A percentile compares a stretch with the other conserved stretches of the same genome.
Evolutionary conservation across 2,888 invertebrate species (phyloP).

Genomic region (Zaprionus obscuricornis): DNA sequence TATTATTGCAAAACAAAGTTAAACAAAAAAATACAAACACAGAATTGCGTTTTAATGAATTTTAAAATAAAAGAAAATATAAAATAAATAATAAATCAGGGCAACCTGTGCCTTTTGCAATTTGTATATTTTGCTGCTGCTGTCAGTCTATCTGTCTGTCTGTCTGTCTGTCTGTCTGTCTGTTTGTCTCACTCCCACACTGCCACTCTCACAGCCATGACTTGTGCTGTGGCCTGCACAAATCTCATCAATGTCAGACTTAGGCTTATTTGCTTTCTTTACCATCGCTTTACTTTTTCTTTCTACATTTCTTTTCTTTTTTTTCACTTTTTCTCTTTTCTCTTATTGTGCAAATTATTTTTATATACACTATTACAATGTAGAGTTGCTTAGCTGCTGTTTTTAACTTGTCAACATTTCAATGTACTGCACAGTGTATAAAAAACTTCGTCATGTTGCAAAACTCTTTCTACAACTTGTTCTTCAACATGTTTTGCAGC

Average conservation of each 20-base stretch:
- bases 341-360: slow-evolving; percentile 38
- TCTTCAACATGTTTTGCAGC: too few relatives aligned
- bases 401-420: too few relatives aligned
- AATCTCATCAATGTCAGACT: slow-evolving; percentile 70
- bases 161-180: too few relatives aligned
- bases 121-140: slow-evolving; percentile 14
- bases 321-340: slow-evolving; percentile 2
- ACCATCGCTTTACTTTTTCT: slow-evolving; percentile 1
- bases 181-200: too few relatives aligned
- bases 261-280: slow-evolving; percentile 37
- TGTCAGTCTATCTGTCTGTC: slow-evolving; percentile 33
- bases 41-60: too few relatives aligned
- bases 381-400: slow-evolving; percentile 3
- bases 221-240: slow-evolving; percentile 34
- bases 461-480: too few relatives aligned
- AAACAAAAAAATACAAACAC: too few relatives aligned
- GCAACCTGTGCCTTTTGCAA: slow-evolving; percentile 6
- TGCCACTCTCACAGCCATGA: neutral
- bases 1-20: slow-evolving; percentile 25
- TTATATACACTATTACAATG: too few relatives aligned
- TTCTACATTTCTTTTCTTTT: slow-evolving; percentile 10
- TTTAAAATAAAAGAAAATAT: slow-evolving; percentile 21
- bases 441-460: too few relatives aligned
- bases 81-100: too few relatives aligned
- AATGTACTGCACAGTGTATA: too few relatives aligned